phyloP scores from a whole-genome alignment of 2,113 vertebrate species.

The Arvicanthis niloticus region DNA sequence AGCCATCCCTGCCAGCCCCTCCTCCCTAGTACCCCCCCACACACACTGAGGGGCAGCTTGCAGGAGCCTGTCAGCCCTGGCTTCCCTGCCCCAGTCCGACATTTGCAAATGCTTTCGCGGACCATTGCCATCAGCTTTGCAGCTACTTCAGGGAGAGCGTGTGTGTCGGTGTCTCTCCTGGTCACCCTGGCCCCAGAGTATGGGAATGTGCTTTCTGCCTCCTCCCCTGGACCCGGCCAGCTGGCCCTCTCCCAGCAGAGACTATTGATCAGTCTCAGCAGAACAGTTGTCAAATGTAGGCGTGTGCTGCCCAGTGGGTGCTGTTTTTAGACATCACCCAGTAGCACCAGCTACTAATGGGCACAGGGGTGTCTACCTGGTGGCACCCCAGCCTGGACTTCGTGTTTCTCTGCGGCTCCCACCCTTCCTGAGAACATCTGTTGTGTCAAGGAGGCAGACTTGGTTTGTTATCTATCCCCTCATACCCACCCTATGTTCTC shows the following conservation, averaged over 20 bases:
- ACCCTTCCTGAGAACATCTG: not conserved
- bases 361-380: accelerated
- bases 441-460: too few species aligned
- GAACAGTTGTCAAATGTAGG: accelerated
- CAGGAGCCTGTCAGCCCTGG: accelerated
- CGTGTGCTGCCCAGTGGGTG: accelerated
- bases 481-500: accelerated
- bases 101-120: not conserved
- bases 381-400: not conserved
- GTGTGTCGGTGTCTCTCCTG: accelerated
- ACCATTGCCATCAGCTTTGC: slow-evolving; percentile 63
- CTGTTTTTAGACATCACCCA: accelerated
- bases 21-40: accelerated
- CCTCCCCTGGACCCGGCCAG: not conserved
- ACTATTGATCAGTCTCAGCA: not conserved
- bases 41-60: not conserved
- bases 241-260: not conserved
- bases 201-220: not conserved
- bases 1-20: accelerated
- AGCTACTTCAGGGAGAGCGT: not conserved
- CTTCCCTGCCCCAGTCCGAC: not conserved
- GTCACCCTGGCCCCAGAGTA: not conserved
- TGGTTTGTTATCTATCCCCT: accelerated
- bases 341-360: accelerated
- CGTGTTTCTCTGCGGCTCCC: accelerated